phyloP scores from a whole-genome alignment of 2,113 vertebrate genomes.

The Corvus moneduloides region DNA sequence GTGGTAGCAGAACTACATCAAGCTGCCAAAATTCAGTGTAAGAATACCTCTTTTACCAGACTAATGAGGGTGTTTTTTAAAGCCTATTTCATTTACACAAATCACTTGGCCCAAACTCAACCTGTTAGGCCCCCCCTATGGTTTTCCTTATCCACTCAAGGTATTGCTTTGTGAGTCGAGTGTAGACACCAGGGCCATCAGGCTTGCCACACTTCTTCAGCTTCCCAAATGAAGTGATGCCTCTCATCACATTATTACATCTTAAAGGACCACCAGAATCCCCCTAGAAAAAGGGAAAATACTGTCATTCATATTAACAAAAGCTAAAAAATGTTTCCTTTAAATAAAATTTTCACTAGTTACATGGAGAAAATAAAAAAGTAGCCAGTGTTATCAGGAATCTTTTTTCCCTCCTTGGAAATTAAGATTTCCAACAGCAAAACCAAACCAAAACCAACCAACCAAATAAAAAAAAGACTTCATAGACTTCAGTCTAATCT shows the following conservation, averaged over 20 bases:
- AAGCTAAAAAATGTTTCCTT: background rate
- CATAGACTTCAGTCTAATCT: background rate
- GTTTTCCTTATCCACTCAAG: slow-evolving; percentile 68
- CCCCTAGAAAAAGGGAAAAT: slow-evolving; percentile 50
- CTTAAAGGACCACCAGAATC: slow-evolving; percentile 74
- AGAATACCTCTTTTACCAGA: background rate
- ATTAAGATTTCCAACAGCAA: background rate
- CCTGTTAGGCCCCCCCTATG: background rate
- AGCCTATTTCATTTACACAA: background rate
- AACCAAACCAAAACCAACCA: background rate
- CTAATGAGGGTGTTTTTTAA: background rate
- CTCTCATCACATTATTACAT: slow-evolving; percentile 47
- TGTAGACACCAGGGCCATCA: slow-evolving; percentile 65
- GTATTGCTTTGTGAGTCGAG: slow-evolving; percentile 47
- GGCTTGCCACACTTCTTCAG: background rate
- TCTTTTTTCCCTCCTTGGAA: background rate
- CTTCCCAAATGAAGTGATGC: slow-evolving; percentile 65
- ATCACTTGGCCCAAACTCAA: background rate
- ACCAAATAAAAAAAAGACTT: background rate
- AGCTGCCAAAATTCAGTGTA: background rate
- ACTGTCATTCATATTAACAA: background rate
- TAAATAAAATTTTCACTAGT: background rate
- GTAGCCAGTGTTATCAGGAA: background rate
- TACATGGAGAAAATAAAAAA: background rate
- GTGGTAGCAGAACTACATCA: background rate